A percentile compares a stretch with the other conserved stretches of the same genome.
Conservation (phyloP, 2,888 invertebrate species). For the Lycaena phlaeas region DNA sequence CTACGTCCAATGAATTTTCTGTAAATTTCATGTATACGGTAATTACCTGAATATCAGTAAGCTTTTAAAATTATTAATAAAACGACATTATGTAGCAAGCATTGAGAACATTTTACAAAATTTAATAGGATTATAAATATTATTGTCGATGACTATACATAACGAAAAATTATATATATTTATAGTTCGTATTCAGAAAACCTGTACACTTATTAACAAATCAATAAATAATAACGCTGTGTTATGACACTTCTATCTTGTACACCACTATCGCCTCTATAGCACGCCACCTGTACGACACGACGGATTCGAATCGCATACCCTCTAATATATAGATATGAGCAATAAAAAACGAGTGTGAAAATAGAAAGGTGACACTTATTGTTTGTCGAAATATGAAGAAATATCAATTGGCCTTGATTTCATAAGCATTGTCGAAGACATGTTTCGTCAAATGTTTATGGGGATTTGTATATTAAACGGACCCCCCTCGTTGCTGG, state of each 20-base stretch:
- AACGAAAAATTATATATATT: background rate
- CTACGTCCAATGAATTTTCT: no score
- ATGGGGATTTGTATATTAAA: background rate
- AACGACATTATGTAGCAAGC: no score
- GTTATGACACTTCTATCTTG: constrained; percentile 20
- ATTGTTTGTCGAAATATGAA: constrained; percentile 19
- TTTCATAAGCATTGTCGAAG: constrained; percentile 7
- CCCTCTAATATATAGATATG: constrained; percentile 17
- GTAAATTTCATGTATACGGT: no score
- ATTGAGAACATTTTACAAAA: no score
- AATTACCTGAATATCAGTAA: no score
- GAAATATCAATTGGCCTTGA: constrained; percentile 12
- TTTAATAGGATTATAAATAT: no score
- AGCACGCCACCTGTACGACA: background rate
- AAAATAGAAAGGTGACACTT: constrained; percentile 42
- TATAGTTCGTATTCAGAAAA: constrained; percentile 27
- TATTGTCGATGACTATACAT: constrained; percentile 9
- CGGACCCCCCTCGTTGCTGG: no score
- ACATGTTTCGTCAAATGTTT: no score
- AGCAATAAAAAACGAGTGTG: constrained; percentile 37
- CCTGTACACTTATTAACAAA: constrained; percentile 62
- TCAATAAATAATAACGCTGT: constrained; percentile 47
- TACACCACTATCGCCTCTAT: constrained; percentile 18
- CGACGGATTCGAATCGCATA: no score
- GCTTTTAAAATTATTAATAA: no score